A percentile compares a stretch with the other conserved stretches of the same genome.
Evolutionary conservation across 2,797 vertebrate genomes (phyloP).

Genomic region (Mycteria americana): DNA sequence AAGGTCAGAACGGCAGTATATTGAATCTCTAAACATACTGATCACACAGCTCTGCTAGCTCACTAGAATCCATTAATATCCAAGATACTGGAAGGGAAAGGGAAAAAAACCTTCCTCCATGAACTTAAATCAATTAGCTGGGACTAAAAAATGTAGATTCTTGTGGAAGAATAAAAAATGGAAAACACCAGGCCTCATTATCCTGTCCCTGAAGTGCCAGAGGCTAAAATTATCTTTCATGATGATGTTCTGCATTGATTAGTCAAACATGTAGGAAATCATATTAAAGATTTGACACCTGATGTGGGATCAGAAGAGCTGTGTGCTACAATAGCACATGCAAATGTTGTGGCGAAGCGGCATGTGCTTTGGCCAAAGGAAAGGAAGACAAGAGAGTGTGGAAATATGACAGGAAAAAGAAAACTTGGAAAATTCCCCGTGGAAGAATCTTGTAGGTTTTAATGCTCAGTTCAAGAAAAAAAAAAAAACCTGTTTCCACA

Average conservation of each 20-base stretch:
- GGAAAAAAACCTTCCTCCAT: constrained; percentile 24
- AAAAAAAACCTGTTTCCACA: neutral
- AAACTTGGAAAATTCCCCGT: neutral
- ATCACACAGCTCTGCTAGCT: constrained; percentile 54
- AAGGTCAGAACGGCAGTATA: constrained; percentile 51
- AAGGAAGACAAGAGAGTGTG: neutral
- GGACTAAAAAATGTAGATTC: constrained; percentile 61
- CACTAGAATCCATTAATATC: constrained; percentile 69
- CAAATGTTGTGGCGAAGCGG: neutral
- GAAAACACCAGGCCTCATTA: constrained; percentile 64
- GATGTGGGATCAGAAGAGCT: constrained; percentile 42
- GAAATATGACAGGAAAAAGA: neutral
- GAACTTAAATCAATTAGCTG: constrained; percentile 69
- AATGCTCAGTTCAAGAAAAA: neutral
- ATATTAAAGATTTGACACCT: constrained; percentile 61
- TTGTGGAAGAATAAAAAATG: constrained; percentile 66
- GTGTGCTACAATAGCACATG: neutral
- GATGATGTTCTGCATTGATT: constrained; percentile 82
- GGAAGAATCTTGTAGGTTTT: neutral
- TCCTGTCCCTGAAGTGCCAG: constrained; percentile 63
- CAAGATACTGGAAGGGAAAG: constrained; percentile 16
- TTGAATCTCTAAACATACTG: constrained; percentile 62
- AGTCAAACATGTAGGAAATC: constrained; percentile 76
- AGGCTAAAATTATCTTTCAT: constrained; percentile 71
- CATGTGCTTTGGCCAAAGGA: neutral